Percentiles rank a stretch among this genome's conserved stretches.
Conservation (phyloP, 1,140 invertebrate species). For the Lasioglossum baleicum region DNA sequence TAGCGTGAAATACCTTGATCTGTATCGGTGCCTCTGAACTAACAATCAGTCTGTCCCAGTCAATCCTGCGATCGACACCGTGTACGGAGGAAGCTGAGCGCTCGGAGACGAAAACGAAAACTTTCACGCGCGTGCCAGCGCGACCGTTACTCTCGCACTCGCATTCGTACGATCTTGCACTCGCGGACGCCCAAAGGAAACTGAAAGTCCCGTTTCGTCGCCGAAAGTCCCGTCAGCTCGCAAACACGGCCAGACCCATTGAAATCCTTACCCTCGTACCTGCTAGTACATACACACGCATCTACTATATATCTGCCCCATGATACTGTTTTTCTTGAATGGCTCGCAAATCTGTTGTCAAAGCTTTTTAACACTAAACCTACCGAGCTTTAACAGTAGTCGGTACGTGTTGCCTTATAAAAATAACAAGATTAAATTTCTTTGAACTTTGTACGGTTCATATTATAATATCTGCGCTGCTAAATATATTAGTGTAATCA, state of each 20-base stretch:
- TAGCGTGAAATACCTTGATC: constrained; percentile 5
- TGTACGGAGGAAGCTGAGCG: constrained; percentile 34
- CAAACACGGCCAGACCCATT: constrained; percentile 12
- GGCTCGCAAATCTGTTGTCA: no score
- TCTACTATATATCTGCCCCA: neutral
- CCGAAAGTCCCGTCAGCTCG: neutral
- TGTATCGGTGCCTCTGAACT: neutral
- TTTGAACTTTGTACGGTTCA: no score
- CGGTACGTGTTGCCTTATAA: no score
- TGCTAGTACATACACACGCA: no score
- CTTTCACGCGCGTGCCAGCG: constrained; percentile 59
- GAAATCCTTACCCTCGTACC: neutral
- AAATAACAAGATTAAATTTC: no score
- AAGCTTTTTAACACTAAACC: no score
- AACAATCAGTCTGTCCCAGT: neutral
- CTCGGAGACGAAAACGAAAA: constrained; percentile 41
- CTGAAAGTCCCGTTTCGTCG: constrained; percentile 71
- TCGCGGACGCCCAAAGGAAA: constrained; percentile 71
- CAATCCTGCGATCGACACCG: constrained; percentile 17
- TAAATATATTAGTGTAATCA: no score
- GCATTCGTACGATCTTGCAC: constrained; percentile 56
- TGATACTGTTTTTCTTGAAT: neutral
- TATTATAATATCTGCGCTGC: no score
- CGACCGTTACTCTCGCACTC: constrained; percentile 35
- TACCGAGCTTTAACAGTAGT: no score